Conservation (phyloP, 2,113 vertebrate genomes). For the Columba janthina region DNA sequence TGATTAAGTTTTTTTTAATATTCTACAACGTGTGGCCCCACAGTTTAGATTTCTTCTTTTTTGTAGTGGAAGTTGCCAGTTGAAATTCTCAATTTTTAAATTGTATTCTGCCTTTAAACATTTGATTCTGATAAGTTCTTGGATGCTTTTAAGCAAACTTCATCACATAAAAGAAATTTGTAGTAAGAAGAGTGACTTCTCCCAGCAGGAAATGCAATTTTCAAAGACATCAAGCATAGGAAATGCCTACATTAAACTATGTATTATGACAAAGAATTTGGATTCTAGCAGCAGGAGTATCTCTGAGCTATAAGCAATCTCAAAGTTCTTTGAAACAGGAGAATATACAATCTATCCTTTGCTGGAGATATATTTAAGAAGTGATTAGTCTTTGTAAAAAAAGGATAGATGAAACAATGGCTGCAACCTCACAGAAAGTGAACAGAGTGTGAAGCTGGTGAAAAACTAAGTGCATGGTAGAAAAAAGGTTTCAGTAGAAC, state of each 20-base stretch:
- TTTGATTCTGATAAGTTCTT: conserved; percentile 25
- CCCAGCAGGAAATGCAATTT: conserved; percentile 33
- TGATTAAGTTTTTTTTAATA: conserved; percentile 19
- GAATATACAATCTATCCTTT: not conserved
- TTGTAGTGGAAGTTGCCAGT: not conserved
- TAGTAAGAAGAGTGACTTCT: conserved; percentile 31
- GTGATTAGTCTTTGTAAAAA: not conserved
- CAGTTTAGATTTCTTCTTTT: not conserved
- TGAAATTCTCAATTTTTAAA: conserved; percentile 14
- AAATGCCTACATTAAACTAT: conserved; percentile 12
- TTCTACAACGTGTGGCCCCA: not conserved
- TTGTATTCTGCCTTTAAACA: conserved; percentile 17
- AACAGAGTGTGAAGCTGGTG: not conserved
- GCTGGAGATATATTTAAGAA: not conserved
- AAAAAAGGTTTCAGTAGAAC: not conserved
- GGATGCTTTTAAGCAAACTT: conserved; percentile 42
- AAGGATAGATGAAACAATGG: not conserved
- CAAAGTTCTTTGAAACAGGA: not conserved
- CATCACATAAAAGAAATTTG: conserved; percentile 4
- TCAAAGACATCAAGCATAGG: conserved; percentile 20
- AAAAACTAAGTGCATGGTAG: not conserved
- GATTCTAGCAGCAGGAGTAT: conserved; percentile 37
- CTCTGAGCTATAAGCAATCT: conserved; percentile 35
- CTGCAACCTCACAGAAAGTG: not conserved
- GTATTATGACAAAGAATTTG: conserved; percentile 41